phyloP scores from a whole-genome alignment of 2,888 invertebrate species.

The Trypoxylon attenuatum region DNA sequence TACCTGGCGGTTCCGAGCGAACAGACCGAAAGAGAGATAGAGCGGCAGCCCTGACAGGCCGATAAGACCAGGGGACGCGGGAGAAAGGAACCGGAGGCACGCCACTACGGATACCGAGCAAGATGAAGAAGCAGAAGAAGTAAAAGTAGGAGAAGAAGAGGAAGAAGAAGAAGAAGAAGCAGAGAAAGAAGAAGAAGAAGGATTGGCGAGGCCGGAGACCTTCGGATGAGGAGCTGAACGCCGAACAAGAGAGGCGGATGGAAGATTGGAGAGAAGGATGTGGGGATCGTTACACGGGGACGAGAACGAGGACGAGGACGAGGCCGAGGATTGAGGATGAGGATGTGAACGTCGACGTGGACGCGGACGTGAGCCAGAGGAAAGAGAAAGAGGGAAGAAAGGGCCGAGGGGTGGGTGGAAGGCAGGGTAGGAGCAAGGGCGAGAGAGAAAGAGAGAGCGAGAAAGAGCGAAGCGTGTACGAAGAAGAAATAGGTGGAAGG shows the following conservation, averaged over 20 bases:
- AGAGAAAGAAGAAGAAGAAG: constrained; percentile 33
- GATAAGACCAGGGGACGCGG: constrained; percentile 28
- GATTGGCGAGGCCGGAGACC: constrained; percentile 21
- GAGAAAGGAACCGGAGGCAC: constrained; percentile 40
- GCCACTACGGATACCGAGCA: constrained; percentile 28
- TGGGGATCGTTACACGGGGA: constrained; percentile 55
- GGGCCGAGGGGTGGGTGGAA: not conserved
- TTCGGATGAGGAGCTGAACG: constrained; percentile 10
- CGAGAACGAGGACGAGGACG: too few relatives aligned
- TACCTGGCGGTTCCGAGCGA: constrained; percentile 46
- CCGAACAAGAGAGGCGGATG: constrained; percentile 43
- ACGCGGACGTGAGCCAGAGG: constrained; percentile 26
- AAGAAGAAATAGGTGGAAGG: constrained; percentile 67
- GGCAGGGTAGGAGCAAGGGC: constrained; percentile 30
- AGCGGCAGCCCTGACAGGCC: constrained; percentile 41
- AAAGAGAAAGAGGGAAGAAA: too few relatives aligned
- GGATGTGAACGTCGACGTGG: constrained; percentile 50
- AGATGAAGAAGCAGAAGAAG: constrained; percentile 27
- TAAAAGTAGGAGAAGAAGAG: constrained; percentile 14
- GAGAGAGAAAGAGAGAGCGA: constrained; percentile 22
- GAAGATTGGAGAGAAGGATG: constrained; percentile 34
- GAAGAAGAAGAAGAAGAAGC: constrained; percentile 1
- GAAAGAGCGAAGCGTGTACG: constrained; percentile 64
- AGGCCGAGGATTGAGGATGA: constrained; percentile 44
- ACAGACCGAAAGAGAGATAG: not conserved